phyloP scores from a whole-genome alignment of 2,888 invertebrate genomes.

The Clusia tigrina region DNA sequence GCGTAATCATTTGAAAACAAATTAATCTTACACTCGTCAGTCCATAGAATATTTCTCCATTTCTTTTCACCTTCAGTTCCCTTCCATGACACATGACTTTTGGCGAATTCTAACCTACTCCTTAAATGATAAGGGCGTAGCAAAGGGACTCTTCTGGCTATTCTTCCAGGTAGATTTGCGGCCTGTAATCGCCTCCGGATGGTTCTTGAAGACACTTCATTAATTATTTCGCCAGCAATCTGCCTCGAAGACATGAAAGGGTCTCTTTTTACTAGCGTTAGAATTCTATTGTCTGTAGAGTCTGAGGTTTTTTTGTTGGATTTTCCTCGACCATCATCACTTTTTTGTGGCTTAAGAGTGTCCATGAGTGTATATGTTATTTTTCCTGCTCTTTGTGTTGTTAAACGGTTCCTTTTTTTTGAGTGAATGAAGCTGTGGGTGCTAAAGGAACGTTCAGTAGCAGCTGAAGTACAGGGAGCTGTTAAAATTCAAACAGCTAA shows the following conservation, averaged over 20 bases:
- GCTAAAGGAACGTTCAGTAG: too few relatives aligned
- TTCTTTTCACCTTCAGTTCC: background rate
- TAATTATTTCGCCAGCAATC: background rate
- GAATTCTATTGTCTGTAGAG: background rate
- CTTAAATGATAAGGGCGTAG: background rate
- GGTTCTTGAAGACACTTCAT: background rate
- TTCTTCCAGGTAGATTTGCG: background rate
- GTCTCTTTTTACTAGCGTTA: background rate
- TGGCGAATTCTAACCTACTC: background rate
- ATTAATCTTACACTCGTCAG: background rate
- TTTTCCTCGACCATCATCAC: too few relatives aligned
- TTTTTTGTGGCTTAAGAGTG: too few relatives aligned
- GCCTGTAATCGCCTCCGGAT: background rate
- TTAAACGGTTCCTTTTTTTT: too few relatives aligned
- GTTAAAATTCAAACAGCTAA: too few relatives aligned
- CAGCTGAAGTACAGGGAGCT: too few relatives aligned
- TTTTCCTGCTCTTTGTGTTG: too few relatives aligned
- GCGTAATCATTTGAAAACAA: constrained; percentile 1
- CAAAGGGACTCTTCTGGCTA: background rate
- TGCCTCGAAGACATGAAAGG: background rate
- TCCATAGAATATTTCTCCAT: background rate
- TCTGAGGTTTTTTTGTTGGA: constrained; percentile 1
- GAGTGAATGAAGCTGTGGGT: too few relatives aligned
- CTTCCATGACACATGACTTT: background rate
- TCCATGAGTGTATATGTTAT: too few relatives aligned